phyloP scores from a whole-genome alignment of 2,113 vertebrate genomes.

The Sorex araneus region DNA sequence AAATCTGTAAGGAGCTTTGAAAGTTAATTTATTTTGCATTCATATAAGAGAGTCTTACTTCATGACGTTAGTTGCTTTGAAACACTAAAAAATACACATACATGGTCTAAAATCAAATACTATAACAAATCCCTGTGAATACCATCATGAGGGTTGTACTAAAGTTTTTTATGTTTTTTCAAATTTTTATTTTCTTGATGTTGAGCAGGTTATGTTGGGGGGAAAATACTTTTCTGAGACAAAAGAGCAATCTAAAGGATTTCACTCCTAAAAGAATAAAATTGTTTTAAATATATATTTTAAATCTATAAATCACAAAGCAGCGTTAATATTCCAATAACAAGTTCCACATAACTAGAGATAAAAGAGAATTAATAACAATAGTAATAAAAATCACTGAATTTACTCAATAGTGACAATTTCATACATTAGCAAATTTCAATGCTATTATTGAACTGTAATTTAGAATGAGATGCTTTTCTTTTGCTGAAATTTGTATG shows the following conservation, averaged over 20 bases:
- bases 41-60: not conserved
- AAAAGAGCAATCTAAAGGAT: not conserved
- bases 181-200: not conserved
- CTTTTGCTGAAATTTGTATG: not conserved
- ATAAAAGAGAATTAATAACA: not conserved
- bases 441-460: not conserved
- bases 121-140: not conserved
- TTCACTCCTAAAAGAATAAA: not conserved
- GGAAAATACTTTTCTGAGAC: slow-evolving; percentile 4
- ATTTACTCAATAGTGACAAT: not conserved
- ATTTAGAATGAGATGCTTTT: not conserved
- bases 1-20: not conserved
- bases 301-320: not conserved
- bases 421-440: not conserved
- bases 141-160: not conserved
- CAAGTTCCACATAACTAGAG: not conserved
- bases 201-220: not conserved
- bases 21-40: not conserved
- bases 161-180: not conserved
- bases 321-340: not conserved
- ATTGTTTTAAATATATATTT: not conserved
- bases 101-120: not conserved
- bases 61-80: not conserved
- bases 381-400: not conserved
- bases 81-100: not conserved